phyloP scores from a whole-genome alignment of 2,113 vertebrate species.

The Sterrhoptilus dennistouni region DNA sequence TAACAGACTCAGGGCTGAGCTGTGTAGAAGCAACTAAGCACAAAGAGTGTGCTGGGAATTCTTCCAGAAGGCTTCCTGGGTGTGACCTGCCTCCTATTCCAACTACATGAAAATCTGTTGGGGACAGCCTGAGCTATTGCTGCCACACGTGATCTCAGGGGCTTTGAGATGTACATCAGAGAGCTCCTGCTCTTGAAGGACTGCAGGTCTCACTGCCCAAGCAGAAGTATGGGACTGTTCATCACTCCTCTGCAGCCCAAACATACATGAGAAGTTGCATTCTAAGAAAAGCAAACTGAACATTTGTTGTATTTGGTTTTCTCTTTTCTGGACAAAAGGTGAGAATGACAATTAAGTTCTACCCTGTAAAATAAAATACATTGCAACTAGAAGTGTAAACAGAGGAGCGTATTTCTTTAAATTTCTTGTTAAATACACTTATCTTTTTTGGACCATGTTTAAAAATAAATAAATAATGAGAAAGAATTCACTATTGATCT shows the following conservation, averaged over 20 bases:
- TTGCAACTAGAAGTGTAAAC: background rate
- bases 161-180: background rate
- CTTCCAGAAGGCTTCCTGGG: background rate
- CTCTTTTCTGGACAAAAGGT: background rate
- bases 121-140: accelerated
- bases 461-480: background rate
- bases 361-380: background rate
- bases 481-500: background rate
- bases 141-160: accelerated
- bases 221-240: background rate
- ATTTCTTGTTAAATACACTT: background rate
- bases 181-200: background rate
- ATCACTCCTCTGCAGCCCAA: background rate
- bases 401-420: background rate
- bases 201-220: background rate
- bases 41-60: background rate
- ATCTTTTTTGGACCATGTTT: background rate
- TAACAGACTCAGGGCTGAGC: background rate
- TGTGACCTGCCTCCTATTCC: background rate
- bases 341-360: background rate
- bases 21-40: background rate
- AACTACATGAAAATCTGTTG: background rate
- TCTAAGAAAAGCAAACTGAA: background rate
- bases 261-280: background rate
- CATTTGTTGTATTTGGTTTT: background rate